Evolutionary conservation across 1,140 invertebrate species (phyloP).

Genomic region (Drosophila malerkotliana): DNA sequence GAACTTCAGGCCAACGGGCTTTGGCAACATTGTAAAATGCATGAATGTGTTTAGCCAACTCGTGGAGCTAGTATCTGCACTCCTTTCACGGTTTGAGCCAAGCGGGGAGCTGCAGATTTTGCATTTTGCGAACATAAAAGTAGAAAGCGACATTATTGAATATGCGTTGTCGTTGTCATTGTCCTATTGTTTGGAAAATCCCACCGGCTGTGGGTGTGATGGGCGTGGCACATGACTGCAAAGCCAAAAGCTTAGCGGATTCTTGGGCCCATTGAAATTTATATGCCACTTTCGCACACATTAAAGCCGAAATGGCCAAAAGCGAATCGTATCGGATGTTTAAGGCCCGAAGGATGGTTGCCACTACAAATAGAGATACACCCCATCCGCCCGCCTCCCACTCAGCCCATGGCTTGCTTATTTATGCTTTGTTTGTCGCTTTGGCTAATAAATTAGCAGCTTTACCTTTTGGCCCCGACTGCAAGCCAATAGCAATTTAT

Average conservation of each 20-base stretch:
- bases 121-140: conserved; percentile 71
- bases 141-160: conserved; percentile 82
- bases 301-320: conserved; percentile 59
- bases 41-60: conserved; percentile 67
- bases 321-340: conserved; percentile 26
- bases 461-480: conserved; percentile 72
- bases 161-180: conserved; percentile 59
- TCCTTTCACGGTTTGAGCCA: neutral
- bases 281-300: conserved; percentile 61
- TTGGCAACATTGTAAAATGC: conserved; percentile 73
- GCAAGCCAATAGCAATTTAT: conserved; percentile 79
- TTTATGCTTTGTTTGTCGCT: conserved; percentile 79
- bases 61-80: conserved; percentile 16
- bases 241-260: conserved; percentile 65
- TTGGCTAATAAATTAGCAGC: conserved; percentile 75
- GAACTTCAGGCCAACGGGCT: conserved; percentile 76
- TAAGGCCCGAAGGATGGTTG: conserved; percentile 44
- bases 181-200: conserved; percentile 57
- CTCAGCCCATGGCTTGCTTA: conserved; percentile 36
- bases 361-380: conserved; percentile 21
- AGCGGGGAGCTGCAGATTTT: conserved; percentile 52
- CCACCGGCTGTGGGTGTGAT: neutral
- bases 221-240: conserved; percentile 28
- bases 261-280: conserved; percentile 75
- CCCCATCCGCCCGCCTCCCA: neutral